Percentiles rank a stretch among this genome's conserved stretches.
Conservation (phyloP, 2,113 vertebrate genomes). For the Scomber japonicus region DNA sequence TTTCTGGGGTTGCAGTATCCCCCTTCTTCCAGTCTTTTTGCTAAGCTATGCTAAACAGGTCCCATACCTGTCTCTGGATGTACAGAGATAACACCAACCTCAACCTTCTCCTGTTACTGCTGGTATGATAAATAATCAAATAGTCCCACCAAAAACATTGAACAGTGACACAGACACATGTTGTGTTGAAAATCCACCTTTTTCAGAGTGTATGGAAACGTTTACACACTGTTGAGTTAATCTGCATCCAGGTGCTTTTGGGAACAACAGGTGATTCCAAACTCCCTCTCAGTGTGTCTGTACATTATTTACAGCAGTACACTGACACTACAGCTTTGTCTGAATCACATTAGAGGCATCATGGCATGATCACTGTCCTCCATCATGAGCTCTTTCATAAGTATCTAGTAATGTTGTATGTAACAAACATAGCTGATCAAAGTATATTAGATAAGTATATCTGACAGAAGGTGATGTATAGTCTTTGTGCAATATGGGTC, state of each 20-base stretch:
- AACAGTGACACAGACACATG: no score
- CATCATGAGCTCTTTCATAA: not conserved
- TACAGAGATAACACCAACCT: no score
- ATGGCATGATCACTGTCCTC: not conserved
- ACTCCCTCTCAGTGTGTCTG: not conserved
- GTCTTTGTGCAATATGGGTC: constrained; percentile 37
- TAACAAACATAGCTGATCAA: not conserved
- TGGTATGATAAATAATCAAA: no score
- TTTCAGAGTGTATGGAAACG: not conserved
- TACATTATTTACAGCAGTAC: constrained; percentile 1
- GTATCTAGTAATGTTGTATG: not conserved
- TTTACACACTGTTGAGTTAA: not conserved
- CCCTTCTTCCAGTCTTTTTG: no score
- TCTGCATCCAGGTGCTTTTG: constrained; percentile 10
- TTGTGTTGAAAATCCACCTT: constrained; percentile 13
- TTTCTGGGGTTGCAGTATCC: no score
- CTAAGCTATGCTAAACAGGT: no score
- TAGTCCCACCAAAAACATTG: no score
- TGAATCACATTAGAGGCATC: not conserved
- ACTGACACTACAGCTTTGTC: not conserved
- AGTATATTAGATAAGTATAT: constrained; percentile 9
- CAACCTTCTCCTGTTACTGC: no score
- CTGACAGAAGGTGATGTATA: not conserved
- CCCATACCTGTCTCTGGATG: no score
- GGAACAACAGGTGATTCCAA: not conserved